Percentiles rank a stretch among this genome's conserved stretches.
These are phyloP conservation scores for Danio tinwini DNA, from an alignment of 2,797 vertebrate genomes.

Conservation along the genomic window DNA sequence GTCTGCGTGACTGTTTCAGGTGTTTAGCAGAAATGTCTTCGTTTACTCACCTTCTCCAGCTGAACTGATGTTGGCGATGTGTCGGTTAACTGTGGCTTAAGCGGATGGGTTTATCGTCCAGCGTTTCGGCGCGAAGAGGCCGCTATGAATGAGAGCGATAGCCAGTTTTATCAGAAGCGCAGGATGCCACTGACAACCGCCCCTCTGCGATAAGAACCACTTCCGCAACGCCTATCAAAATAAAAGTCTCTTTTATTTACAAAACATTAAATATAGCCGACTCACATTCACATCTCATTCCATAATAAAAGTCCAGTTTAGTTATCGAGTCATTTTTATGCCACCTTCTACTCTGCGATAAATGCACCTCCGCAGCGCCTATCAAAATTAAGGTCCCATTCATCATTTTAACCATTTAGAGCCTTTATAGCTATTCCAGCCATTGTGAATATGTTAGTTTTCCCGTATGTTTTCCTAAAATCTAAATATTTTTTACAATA, in stretches of 20 bases:
- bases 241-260: conserved; percentile 5
- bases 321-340: not conserved
- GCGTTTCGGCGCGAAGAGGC: conserved; percentile 39
- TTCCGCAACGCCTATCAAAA: conserved; percentile 16
- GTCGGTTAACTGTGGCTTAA: not conserved
- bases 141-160: conserved; percentile 41
- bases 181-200: conserved; percentile 22
- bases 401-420: not conserved
- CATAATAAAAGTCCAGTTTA: not conserved
- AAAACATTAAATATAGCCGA: too few relatives aligned
- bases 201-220: not conserved
- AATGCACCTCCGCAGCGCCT: not conserved
- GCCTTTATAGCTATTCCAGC: too few relatives aligned
- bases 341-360: not conserved
- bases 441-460: not conserved
- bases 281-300: not conserved
- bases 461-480: not conserved
- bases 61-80: not conserved
- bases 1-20: not conserved
- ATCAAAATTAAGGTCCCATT: not conserved
- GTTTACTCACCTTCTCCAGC: conserved; percentile 18
- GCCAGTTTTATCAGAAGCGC: conserved; percentile 28
- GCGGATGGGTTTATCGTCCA: conserved; percentile 4
- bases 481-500: not conserved
- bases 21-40: not conserved